These are phyloP conservation scores for Benitochromis conjunctus DNA, from an alignment of 2,113 vertebrate genomes.

Conservation along the genomic window DNA sequence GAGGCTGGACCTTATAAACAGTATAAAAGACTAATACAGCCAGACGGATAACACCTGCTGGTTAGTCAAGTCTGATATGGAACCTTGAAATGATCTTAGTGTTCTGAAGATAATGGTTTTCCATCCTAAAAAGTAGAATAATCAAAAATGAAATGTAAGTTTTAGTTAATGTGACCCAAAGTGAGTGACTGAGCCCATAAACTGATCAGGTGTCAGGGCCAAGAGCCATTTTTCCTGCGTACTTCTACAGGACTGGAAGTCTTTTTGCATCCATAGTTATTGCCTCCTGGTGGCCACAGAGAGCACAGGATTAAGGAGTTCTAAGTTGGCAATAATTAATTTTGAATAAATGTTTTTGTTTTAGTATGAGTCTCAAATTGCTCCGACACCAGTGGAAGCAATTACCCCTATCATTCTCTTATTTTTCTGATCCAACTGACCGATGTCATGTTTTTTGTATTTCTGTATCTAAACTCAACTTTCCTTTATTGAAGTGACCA, in stretches of 20 bases:
- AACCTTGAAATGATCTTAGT: neutral
- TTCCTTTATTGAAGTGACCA: no score
- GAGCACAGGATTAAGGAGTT: neutral
- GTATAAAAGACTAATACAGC: neutral
- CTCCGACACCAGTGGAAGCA: no score
- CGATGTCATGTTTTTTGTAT: no score
- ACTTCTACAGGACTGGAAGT: fast-evolving
- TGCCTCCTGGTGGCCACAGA: neutral
- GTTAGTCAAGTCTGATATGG: neutral
- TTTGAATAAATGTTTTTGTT: no score
- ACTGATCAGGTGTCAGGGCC: neutral
- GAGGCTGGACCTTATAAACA: neutral
- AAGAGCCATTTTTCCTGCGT: neutral
- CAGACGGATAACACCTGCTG: neutral
- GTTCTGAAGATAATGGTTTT: neutral
- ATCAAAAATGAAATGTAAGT: neutral
- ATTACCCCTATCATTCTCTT: no score
- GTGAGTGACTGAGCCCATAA: neutral
- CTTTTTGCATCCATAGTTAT: neutral
- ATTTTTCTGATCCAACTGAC: no score
- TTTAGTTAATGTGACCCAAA: neutral
- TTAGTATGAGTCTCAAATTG: no score
- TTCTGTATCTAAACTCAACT: no score
- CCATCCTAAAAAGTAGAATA: neutral
- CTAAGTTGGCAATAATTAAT: no score